Conservation (phyloP, 1,140 invertebrate species). For the Heliconius himera region DNA sequence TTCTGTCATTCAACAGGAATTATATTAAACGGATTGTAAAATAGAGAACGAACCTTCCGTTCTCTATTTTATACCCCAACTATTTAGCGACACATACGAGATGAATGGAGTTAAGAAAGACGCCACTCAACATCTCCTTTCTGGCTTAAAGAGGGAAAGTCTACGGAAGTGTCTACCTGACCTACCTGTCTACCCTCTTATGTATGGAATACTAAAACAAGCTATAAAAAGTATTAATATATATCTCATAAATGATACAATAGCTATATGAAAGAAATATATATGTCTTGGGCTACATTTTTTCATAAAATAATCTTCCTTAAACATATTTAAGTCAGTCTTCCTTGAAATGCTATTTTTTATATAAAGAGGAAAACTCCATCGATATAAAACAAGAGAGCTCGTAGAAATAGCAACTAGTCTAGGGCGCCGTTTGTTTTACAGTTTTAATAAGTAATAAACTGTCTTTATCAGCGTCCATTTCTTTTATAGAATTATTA, state of each 20-base stretch:
- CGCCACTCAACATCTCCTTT: too few species aligned
- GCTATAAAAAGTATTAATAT: background rate
- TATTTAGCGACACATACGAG: too few species aligned
- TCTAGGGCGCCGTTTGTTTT: background rate
- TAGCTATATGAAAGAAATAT: background rate
- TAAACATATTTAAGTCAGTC: background rate
- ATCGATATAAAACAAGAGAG: background rate
- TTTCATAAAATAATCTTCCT: background rate
- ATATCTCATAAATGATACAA: background rate
- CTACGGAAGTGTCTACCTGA: background rate
- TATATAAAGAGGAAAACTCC: background rate
- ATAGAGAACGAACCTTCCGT: too few species aligned
- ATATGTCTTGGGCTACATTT: background rate
- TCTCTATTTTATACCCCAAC: too few species aligned
- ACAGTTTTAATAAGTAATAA: constrained; percentile 7
- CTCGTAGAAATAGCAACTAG: background rate
- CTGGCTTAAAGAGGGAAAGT: too few species aligned
- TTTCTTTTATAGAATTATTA: background rate
- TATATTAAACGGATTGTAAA: too few species aligned
- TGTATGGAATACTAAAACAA: background rate
- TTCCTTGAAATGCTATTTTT: background rate
- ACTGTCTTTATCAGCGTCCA: background rate
- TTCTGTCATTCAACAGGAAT: too few species aligned
- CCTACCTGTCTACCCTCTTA: background rate
- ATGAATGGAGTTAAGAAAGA: too few species aligned